Percentiles rank a stretch among this genome's conserved stretches.
Evolutionary conservation across 2,888 invertebrate species (phyloP).

Genomic region (Lithophane ornitopus): DNA sequence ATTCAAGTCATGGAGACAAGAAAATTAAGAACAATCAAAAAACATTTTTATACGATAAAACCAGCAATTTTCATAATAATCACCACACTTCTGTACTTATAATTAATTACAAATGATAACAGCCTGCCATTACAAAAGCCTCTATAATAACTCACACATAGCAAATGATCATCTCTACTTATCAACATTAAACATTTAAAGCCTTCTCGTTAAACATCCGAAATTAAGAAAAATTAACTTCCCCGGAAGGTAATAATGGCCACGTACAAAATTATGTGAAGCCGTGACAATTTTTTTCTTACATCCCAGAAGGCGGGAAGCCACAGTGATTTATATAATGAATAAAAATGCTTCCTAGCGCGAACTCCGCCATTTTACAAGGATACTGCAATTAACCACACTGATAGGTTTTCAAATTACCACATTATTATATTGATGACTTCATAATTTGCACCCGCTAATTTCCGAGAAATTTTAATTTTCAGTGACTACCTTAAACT

Average conservation of each 20-base stretch:
- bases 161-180: constrained; percentile 60
- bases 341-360: constrained; percentile 87
- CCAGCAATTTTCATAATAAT: constrained; percentile 3
- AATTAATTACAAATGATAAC: constrained; percentile 4
- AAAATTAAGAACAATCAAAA: not conserved
- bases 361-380: constrained; percentile 77
- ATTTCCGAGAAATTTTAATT: constrained; percentile 30
- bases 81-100: not conserved
- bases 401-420: constrained; percentile 83
- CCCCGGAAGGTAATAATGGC: constrained; percentile 83
- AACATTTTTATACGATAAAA: not conserved
- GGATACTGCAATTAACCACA: constrained; percentile 86
- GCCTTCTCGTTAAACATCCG: constrained; percentile 76
- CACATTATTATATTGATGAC: constrained; percentile 71
- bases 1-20: not conserved
- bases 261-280: constrained; percentile 90
- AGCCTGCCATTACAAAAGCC: constrained; percentile 23
- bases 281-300: constrained; percentile 88
- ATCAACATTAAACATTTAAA: constrained; percentile 61
- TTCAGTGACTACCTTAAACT: constrained; percentile 3
- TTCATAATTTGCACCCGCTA: constrained; percentile 63
- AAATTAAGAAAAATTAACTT: constrained; percentile 89
- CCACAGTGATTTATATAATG: constrained; percentile 89
- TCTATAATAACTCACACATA: constrained; percentile 46
- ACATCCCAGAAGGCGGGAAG: constrained; percentile 82